Base-by-base conservation (phyloP, 1,140 invertebrate genomes). In the Procambarus clarkii region DNA sequence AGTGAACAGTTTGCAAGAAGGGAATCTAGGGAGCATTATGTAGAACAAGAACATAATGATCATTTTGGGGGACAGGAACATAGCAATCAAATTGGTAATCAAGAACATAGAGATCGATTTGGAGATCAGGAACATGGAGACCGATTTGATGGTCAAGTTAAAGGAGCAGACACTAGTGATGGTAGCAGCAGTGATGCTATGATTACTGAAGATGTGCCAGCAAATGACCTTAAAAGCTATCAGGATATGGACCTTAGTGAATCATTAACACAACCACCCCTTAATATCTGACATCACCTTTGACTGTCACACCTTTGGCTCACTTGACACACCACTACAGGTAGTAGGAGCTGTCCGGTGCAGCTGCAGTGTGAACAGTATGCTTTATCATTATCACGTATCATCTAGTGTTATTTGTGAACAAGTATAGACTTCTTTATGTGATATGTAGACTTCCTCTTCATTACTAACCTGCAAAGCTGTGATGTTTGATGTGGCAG, bases 171-270 rank as follows among this genome's bases (percentile, higher is more conserved):
- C 74, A 91, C 81, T 11, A 91, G 88, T 64, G 91, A 92, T 34
- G 86, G 85, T n/a, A 92, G 91, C 71, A 92, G 91, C 80, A 87
- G 79, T 48, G 91, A 92, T 64, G 91, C 91, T 46, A 92, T 92
- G 91, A 88, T 92, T 34, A 92, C 91, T 13, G 91, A 92, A 60
- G 91, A 92, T 60, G 85, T 87, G 11, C 91, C 91, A 21, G 24
- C 80, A 24, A 88, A 45, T 60, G 91, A 92, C 80, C 78, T 88
- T 76, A 92, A 92, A 60, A 83, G 60, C 45, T 92, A 88, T 71
- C 91, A 92, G 54, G 91, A 92, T 46, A 92, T 92, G 91, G 91
- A 92, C 71, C 69, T 92, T 8, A 92, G 91, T 64, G 91, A 92
- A 60, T 87, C 91, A 34, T 64, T 92, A 83, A 78, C 91, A 44